phyloP scores from a whole-genome alignment of 1,140 invertebrate genomes.

The Drosophila mauritiana region DNA sequence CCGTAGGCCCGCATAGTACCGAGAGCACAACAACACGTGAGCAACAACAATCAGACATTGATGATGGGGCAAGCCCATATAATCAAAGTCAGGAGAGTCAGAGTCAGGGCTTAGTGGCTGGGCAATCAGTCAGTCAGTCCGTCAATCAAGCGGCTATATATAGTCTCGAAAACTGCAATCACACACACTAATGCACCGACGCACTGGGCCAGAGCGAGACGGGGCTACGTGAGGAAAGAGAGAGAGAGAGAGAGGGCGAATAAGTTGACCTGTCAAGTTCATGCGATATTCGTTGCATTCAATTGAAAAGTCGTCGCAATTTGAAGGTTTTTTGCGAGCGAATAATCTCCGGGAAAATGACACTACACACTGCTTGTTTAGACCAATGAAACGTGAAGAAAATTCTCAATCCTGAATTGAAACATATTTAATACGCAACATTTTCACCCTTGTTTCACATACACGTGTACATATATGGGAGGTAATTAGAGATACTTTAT shows the following conservation, averaged over 20 bases:
- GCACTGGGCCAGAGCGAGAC: not conserved
- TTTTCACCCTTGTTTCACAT: no score
- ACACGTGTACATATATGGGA: no score
- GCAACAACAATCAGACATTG: constrained; percentile 44
- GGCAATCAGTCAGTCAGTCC: constrained; percentile 55
- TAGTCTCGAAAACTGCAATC: constrained; percentile 22
- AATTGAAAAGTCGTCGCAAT: constrained; percentile 22
- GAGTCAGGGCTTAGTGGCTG: constrained; percentile 53
- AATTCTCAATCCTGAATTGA: no score
- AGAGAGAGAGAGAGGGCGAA: constrained; percentile 2
- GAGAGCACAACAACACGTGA: constrained; percentile 6
- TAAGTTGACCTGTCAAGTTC: constrained; percentile 51
- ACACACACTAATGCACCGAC: not conserved
- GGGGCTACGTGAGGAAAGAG: not conserved
- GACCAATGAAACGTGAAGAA: no score
- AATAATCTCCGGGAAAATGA: not conserved
- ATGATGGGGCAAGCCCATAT: constrained; percentile 56
- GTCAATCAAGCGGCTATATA: constrained; percentile 39
- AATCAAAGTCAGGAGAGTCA: constrained; percentile 44
- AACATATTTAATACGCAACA: no score
- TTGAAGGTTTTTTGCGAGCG: not conserved
- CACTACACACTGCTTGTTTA: not conserved
- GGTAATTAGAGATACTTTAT: not conserved
- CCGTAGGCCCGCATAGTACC: constrained; percentile 24
- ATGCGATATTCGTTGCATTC: constrained; percentile 47